Conservation (phyloP, 2,888 invertebrate species). For the Stratiomys singularior region DNA sequence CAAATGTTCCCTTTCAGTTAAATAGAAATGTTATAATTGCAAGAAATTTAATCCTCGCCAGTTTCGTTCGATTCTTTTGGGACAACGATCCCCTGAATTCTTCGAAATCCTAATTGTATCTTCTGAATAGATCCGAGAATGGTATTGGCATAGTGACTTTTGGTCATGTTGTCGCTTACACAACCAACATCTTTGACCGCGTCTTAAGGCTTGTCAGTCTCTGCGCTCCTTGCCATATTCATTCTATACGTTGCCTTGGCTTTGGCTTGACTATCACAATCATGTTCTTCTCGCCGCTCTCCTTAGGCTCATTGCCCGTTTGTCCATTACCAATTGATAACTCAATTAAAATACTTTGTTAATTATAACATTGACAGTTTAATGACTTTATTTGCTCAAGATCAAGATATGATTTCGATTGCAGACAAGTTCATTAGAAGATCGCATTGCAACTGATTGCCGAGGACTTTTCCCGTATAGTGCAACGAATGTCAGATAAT, state of each 20-base stretch:
- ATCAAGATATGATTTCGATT: constrained; percentile 36
- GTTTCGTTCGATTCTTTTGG: too few species aligned
- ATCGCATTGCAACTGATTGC: constrained; percentile 14
- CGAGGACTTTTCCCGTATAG: background rate
- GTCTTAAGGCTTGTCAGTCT: constrained; percentile 48
- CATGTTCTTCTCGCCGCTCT: background rate
- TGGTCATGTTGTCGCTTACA: constrained; percentile 34
- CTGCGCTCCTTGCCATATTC: constrained; percentile 37
- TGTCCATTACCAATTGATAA: constrained; percentile 48
- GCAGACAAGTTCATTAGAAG: constrained; percentile 44
- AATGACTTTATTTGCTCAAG: constrained; percentile 54
- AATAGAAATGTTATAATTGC: too few species aligned
- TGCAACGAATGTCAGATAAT: constrained; percentile 11
- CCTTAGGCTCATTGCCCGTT: background rate
- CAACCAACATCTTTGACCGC: constrained; percentile 34
- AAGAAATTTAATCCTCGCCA: too few species aligned
- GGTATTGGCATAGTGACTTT: constrained; percentile 34
- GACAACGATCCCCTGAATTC: background rate
- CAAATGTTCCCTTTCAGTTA: too few species aligned
- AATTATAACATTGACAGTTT: constrained; percentile 55
- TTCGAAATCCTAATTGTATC: background rate
- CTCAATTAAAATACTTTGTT: constrained; percentile 57
- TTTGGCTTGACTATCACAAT: background rate
- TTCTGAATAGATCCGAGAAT: background rate
- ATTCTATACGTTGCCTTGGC: background rate